Percentiles rank a stretch among this genome's conserved stretches.
Conservation (phyloP, 2,113 vertebrate species). For the Leucosticte australis region DNA sequence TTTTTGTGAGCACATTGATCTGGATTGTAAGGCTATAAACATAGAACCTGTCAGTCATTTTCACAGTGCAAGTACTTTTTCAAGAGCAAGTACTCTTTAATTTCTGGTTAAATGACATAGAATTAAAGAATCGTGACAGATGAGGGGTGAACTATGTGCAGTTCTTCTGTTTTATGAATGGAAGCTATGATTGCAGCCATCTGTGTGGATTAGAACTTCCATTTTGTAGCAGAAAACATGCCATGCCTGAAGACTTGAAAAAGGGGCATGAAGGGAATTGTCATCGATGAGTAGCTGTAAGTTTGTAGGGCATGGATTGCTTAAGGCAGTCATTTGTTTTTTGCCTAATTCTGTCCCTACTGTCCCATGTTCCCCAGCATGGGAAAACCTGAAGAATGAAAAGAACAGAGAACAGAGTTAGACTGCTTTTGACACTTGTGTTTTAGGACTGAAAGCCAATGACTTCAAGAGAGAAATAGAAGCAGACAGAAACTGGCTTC, state of each 20-base stretch:
- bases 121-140: neutral
- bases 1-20: neutral
- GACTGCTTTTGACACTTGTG: neutral
- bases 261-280: neutral
- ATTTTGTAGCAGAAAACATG: neutral
- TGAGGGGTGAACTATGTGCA: neutral
- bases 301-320: neutral
- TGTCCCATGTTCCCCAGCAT: neutral
- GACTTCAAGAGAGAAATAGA: neutral
- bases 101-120: neutral
- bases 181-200: neutral
- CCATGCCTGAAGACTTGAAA: neutral
- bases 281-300: neutral
- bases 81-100: neutral
- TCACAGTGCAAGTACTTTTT: neutral
- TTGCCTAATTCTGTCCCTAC: neutral
- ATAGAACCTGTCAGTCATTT: neutral
- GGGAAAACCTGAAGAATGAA: neutral
- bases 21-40: neutral
- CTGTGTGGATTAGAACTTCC: neutral
- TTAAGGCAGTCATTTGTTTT: fast-evolving
- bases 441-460: neutral
- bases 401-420: neutral
- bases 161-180: neutral
- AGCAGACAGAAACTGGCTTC: neutral